Percentiles rank a stretch among this genome's conserved stretches.
phyloP scores from a whole-genome alignment of 53 echinoderm and acorn worm species.

The Arbacia lixula region DNA sequence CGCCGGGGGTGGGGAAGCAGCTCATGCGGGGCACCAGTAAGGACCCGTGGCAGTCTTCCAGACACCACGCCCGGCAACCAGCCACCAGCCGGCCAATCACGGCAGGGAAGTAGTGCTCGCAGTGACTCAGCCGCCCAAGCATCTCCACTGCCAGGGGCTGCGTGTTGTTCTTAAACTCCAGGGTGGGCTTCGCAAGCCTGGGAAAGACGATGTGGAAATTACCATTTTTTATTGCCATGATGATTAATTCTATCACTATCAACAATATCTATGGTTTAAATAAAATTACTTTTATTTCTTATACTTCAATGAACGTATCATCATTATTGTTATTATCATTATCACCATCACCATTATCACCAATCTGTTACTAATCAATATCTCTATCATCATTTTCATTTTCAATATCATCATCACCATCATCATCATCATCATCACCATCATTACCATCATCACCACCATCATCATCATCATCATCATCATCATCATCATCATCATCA shows the following conservation, averaged over 20 bases:
- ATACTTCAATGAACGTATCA: too few species aligned
- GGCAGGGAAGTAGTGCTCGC: conserved; percentile 25
- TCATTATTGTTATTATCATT: not conserved
- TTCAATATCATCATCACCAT: not conserved
- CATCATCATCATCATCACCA: not conserved
- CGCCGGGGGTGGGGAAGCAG: conserved; percentile 95
- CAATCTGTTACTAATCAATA: too few species aligned
- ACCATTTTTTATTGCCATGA: too few species aligned
- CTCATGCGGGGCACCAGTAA: conserved; percentile 74
- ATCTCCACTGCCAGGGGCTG: conserved; percentile 79
- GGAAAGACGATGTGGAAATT: too few species aligned
- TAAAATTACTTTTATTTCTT: too few species aligned
- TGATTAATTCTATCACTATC: too few species aligned
- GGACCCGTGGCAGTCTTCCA: conserved; percentile 36
- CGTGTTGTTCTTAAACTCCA: conserved; percentile 81
- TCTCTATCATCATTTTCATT: not conserved
- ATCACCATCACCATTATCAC: not conserved
- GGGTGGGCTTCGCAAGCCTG: conserved; percentile 90
- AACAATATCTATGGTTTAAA: too few species aligned
- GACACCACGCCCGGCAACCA: conserved; percentile 72
- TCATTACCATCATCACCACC: not conserved
- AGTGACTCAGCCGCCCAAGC: conserved; percentile 70
- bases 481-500: not conserved
- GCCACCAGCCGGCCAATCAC: conserved; percentile 65
- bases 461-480: not conserved